These are phyloP conservation scores for Dendrolimus punctatus DNA, from an alignment of 1,140 invertebrate species.

Conservation along the genomic window DNA sequence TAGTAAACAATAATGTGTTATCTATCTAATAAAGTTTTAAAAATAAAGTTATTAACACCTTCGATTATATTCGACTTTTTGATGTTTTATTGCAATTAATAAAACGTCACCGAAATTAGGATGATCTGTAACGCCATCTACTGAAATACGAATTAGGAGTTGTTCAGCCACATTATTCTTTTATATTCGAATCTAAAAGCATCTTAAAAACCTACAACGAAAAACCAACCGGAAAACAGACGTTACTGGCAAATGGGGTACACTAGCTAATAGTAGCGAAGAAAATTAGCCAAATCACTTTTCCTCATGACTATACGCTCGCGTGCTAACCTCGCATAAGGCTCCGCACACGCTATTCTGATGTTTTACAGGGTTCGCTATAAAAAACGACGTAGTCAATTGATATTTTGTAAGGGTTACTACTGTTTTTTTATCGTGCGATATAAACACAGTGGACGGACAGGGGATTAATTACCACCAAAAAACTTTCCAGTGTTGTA, in stretches of 20 bases:
- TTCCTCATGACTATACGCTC: conserved; percentile 29
- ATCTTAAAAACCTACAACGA: too few relatives aligned
- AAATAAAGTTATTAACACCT: too few relatives aligned
- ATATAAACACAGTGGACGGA: conserved; percentile 19
- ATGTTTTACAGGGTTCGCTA: conserved; percentile 49
- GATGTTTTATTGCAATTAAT: too few relatives aligned
- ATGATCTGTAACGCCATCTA: too few relatives aligned
- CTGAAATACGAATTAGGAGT: too few relatives aligned
- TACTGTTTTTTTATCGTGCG: conserved; percentile 37
- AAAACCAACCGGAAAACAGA: too few relatives aligned
- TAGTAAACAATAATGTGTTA: too few relatives aligned
- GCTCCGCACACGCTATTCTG: conserved; percentile 44
- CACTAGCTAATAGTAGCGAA: conserved; percentile 15
- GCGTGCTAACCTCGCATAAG: conserved; percentile 51
- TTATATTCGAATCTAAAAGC: too few relatives aligned
- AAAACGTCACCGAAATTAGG: too few relatives aligned
- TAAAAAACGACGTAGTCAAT: conserved; percentile 58
- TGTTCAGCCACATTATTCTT: too few relatives aligned
- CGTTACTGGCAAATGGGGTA: conserved; percentile 12
- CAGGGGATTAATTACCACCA: conserved; percentile 26
- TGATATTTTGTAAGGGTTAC: conserved; percentile 53
- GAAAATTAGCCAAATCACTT: conserved; percentile 39
- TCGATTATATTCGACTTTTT: too few relatives aligned
- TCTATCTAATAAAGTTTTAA: too few relatives aligned
- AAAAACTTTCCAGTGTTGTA: conserved; percentile 1